phyloP scores from a whole-genome alignment of 2,113 vertebrate species.

The Triplophysa rosa region DNA sequence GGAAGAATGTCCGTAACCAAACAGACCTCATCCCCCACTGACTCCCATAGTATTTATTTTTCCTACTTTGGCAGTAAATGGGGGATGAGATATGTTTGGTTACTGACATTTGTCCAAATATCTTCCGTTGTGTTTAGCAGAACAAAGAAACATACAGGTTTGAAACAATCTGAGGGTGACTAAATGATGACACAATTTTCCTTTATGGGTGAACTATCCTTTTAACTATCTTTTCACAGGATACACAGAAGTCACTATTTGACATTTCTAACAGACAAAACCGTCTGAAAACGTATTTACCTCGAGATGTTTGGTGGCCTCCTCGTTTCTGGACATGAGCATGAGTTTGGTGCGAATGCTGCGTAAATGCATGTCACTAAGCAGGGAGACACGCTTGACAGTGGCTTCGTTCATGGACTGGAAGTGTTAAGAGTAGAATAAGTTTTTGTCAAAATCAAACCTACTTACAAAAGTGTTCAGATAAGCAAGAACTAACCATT shows the following conservation, averaged over 20 bases:
- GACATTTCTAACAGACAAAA: neutral
- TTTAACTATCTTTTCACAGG: too few species aligned
- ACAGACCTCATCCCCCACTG: too few species aligned
- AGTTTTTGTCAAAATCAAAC: neutral
- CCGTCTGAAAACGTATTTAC: slow-evolving; percentile 59
- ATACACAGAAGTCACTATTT: neutral
- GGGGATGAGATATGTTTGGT: too few species aligned
- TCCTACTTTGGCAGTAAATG: too few species aligned
- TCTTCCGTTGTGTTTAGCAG: too few species aligned
- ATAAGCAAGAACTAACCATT: slow-evolving; percentile 73
- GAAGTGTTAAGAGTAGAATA: neutral
- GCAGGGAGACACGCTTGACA: slow-evolving; percentile 83
- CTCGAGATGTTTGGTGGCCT: slow-evolving; percentile 90
- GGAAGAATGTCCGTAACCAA: too few species aligned
- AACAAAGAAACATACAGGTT: too few species aligned
- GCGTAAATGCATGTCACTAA: slow-evolving; percentile 90
- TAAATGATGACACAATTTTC: too few species aligned
- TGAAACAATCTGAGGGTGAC: too few species aligned
- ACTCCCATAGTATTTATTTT: too few species aligned
- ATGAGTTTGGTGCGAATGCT: slow-evolving; percentile 88
- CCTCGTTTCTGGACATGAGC: slow-evolving; percentile 87
- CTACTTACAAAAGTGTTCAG: neutral
- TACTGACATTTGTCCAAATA: too few species aligned
- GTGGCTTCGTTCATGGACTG: slow-evolving; percentile 85
- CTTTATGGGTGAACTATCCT: too few species aligned